phyloP scores from a whole-genome alignment of 2,797 vertebrate species.

The Sebastes cheni region DNA sequence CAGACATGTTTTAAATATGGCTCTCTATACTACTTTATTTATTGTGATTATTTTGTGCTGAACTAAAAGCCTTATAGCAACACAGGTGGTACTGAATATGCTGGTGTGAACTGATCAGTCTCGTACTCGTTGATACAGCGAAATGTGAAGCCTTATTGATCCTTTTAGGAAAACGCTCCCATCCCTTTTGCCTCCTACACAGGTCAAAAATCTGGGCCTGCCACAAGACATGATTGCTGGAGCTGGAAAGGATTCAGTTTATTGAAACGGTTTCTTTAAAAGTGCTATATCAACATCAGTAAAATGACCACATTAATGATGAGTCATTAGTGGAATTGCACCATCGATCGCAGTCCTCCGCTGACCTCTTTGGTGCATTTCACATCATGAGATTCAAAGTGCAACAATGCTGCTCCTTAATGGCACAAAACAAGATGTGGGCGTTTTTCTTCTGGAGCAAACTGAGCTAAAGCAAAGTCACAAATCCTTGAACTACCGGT shows the following conservation, averaged over 20 bases:
- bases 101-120: neutral
- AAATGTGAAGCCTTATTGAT: conserved; percentile 36
- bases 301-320: neutral
- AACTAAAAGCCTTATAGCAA: neutral
- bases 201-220: neutral
- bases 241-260: neutral
- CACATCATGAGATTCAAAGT: neutral
- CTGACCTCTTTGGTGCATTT: neutral
- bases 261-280: neutral
- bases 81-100: neutral
- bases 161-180: neutral
- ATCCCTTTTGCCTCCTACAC: neutral
- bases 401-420: neutral
- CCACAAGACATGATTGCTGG: neutral
- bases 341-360: neutral
- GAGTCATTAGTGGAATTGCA: conserved; percentile 23
- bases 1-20: neutral
- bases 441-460: neutral
- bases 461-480: neutral
- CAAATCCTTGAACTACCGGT: neutral
- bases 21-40: neutral
- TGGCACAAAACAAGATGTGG: neutral
- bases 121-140: neutral
- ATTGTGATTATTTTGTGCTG: neutral
- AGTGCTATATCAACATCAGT: neutral